Conservation (phyloP, 2,888 invertebrate species). For the Arrhopalites spinosus region DNA sequence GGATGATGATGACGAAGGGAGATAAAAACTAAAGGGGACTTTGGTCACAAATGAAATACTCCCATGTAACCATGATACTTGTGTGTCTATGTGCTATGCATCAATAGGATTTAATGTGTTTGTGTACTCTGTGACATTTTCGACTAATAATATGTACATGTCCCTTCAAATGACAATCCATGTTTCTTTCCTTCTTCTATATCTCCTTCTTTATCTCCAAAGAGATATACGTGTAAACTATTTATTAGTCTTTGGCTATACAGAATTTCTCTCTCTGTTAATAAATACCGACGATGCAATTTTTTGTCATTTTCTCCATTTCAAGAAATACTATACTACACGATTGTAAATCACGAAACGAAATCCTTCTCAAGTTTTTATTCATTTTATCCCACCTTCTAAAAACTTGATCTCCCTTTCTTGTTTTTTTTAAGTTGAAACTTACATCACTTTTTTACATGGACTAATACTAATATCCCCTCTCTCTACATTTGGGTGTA, state of each 20-base stretch:
- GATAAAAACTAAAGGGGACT: no score
- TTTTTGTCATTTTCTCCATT: conserved; percentile 20
- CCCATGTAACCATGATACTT: conserved; percentile 9
- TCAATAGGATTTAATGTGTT: neutral
- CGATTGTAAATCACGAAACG: conserved; percentile 15
- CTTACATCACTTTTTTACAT: no score
- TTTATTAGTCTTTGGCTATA: neutral
- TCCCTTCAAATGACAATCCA: neutral
- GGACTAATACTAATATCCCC: no score
- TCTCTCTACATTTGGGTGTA: no score
- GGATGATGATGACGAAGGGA: conserved; percentile 36
- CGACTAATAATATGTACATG: neutral
- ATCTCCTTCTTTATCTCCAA: neutral
- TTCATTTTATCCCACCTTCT: no score
- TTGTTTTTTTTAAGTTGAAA: no score
- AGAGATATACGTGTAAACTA: neutral
- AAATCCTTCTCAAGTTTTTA: neutral
- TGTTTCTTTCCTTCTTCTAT: conserved; percentile 10
- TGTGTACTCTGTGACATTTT: no score
- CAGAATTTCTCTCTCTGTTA: neutral
- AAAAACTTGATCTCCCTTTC: no score
- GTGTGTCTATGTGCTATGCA: neutral
- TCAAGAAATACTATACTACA: conserved; percentile 2
- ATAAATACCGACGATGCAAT: neutral
- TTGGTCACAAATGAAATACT: conserved; percentile 15